Evolutionary conservation across 2,888 invertebrate species (phyloP).

Genomic region (Ellobium chinense): DNA sequence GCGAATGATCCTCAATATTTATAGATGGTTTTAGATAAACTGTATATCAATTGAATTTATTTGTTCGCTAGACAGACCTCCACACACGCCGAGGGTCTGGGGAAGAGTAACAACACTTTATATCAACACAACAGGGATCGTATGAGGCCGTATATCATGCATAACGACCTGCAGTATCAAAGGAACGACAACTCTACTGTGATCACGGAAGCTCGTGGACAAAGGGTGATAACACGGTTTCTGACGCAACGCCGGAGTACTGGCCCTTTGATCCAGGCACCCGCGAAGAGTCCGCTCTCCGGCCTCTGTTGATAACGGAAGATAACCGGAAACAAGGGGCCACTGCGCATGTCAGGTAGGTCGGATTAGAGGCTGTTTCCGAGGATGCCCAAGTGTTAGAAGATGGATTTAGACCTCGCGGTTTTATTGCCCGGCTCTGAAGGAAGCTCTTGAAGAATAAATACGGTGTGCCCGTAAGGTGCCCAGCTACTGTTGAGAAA

Average conservation of each 20-base stretch:
- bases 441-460: no score
- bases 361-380: background rate
- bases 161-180: constrained; percentile 2
- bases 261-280: constrained; percentile 42
- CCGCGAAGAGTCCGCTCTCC: constrained; percentile 15
- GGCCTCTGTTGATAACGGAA: background rate
- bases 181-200: constrained; percentile 20
- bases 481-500: no score
- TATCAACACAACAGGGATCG: background rate
- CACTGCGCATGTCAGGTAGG: background rate
- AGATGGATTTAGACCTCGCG: background rate
- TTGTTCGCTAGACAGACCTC: constrained; percentile 15
- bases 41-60: constrained; percentile 42
- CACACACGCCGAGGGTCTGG: background rate
- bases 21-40: constrained; percentile 38
- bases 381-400: background rate
- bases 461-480: no score
- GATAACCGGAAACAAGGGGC: constrained; percentile 21
- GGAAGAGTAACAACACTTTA: background rate
- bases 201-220: constrained; percentile 32
- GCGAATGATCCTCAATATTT: constrained; percentile 19
- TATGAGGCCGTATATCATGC: constrained; percentile 12
- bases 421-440: background rate
- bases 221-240: constrained; percentile 29
- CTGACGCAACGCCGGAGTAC: constrained; percentile 42